phyloP scores from a whole-genome alignment of 2,113 vertebrate species.

The Phalacrocorax carbo region DNA sequence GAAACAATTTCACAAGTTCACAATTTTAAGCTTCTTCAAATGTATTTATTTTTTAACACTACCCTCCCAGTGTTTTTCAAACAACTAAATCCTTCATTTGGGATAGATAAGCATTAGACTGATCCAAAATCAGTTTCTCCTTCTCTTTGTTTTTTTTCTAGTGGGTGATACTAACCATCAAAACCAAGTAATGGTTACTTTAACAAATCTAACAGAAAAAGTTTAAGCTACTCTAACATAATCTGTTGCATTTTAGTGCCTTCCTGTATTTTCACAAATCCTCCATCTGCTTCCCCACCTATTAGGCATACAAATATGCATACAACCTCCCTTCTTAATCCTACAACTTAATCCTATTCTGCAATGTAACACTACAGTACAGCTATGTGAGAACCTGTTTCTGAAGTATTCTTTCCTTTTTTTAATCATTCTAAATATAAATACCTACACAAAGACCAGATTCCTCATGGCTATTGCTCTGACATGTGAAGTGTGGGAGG shows the following conservation, averaged over 20 bases:
- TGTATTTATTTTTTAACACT: background rate
- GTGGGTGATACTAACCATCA: background rate
- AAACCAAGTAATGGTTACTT: background rate
- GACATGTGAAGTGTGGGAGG: slow-evolving; percentile 1
- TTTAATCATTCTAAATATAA: slow-evolving; percentile 34
- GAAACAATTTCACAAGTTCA: background rate
- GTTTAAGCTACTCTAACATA: background rate
- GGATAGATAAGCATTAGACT: background rate
- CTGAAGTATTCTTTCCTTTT: background rate
- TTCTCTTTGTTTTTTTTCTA: background rate
- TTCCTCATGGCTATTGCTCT: background rate
- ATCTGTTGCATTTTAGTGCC: background rate
- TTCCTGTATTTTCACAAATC: background rate
- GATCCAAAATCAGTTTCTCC: background rate
- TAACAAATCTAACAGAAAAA: background rate
- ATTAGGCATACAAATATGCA: background rate
- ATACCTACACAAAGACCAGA: background rate
- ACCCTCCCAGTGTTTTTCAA: background rate
- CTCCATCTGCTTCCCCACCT: background rate
- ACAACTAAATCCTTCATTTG: background rate
- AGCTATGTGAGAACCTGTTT: background rate
- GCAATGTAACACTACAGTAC: background rate
- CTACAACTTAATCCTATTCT: background rate
- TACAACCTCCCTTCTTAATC: background rate
- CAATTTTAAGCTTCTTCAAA: background rate